These are phyloP conservation scores for Machaerirhynchus nigripectus DNA, from an alignment of 2,113 vertebrate species.

Conservation along the genomic window DNA sequence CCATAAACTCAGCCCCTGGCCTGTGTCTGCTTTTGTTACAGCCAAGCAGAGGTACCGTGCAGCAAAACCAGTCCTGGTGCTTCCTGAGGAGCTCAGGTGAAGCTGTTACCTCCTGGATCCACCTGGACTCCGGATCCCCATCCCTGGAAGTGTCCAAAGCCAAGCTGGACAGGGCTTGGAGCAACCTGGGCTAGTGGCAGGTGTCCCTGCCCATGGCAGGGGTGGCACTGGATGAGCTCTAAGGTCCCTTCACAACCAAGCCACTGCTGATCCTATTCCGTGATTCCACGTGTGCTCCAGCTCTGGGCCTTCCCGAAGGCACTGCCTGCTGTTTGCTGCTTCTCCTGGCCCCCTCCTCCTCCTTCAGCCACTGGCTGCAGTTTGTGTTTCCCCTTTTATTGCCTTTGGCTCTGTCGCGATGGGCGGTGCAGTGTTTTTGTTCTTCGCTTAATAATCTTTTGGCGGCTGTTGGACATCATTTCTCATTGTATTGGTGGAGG, in stretches of 20 bases:
- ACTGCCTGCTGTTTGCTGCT: background rate
- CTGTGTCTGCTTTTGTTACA: rapidly evolving
- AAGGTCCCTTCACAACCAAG: background rate
- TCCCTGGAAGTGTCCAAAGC: background rate
- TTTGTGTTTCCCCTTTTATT: conserved; percentile 69
- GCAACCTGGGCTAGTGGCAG: rapidly evolving
- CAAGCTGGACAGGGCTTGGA: background rate
- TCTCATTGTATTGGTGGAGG: conserved; percentile 76
- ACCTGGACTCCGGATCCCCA: background rate
- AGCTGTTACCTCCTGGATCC: background rate
- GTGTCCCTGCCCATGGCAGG: background rate
- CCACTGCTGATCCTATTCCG: background rate
- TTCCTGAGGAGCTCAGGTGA: background rate
- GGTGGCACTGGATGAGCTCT: background rate
- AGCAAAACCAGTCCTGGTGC: background rate
- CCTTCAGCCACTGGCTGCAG: conserved; percentile 10
- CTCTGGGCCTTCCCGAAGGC: background rate
- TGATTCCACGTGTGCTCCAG: background rate
- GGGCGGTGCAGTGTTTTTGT: conserved; percentile 70
- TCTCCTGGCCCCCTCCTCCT: conserved; percentile 7
- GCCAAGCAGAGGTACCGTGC: rapidly evolving
- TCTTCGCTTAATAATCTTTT: conserved; percentile 73
- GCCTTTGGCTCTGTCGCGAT: conserved; percentile 69
- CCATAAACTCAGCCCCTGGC: rapidly evolving
- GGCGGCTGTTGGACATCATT: conserved; percentile 63